Evolutionary conservation across 1,140 invertebrate species (phyloP).

Genomic region (Lamellibrachia luymesi): DNA sequence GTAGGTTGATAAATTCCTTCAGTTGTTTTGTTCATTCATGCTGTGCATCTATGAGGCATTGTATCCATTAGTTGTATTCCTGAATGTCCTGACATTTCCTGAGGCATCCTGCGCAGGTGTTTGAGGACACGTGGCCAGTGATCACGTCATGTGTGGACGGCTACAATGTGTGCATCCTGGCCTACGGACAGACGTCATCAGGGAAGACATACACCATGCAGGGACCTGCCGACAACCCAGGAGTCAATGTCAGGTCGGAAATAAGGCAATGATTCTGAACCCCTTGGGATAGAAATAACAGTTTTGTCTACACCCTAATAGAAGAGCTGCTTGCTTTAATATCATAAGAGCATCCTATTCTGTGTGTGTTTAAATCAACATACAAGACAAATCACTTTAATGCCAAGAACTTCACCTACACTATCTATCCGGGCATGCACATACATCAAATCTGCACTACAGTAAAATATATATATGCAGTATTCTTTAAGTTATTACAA

Average conservation of each 20-base stretch:
- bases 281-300: neutral
- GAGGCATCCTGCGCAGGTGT: conserved; percentile 40
- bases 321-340: neutral
- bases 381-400: neutral
- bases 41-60: neutral
- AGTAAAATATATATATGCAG: neutral
- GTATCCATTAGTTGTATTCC: neutral
- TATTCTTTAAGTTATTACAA: neutral
- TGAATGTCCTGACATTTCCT: neutral
- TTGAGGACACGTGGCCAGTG: conserved; percentile 51
- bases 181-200: conserved; percentile 80
- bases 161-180: conserved; percentile 86
- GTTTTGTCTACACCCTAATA: neutral
- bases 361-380: neutral
- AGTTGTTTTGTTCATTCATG: neutral
- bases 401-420: neutral
- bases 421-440: too few species aligned
- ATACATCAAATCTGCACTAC: neutral
- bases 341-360: neutral
- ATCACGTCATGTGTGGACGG: conserved; percentile 65
- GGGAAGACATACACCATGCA: conserved; percentile 74
- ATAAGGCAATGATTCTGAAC: neutral
- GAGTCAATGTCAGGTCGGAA: conserved; percentile 64
- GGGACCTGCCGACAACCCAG: conserved; percentile 68
- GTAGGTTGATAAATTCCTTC: too few species aligned